Conservation (phyloP, 2,797 vertebrate species). For the Darevskia nairensis region DNA sequence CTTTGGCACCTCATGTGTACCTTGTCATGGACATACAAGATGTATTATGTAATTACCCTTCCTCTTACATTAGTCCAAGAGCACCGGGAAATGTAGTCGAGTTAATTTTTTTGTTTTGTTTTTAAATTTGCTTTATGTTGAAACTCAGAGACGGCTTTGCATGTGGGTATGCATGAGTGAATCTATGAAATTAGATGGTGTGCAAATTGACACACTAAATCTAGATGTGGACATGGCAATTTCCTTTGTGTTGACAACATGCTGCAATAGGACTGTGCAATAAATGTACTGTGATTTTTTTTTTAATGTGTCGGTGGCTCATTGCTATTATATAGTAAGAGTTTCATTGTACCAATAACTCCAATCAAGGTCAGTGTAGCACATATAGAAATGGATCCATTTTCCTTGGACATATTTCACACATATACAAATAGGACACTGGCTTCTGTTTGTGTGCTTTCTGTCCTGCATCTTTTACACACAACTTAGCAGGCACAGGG, state of each 20-base stretch:
- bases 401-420: neutral
- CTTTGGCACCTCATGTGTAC: conserved; percentile 31
- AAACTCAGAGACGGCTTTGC: conserved; percentile 53
- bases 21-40: conserved; percentile 60
- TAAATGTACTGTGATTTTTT: conserved; percentile 21
- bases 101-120: conserved; percentile 59
- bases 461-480: neutral
- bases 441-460: neutral
- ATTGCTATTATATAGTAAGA: neutral
- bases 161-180: conserved; percentile 55
- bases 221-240: conserved; percentile 59
- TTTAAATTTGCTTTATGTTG: conserved; percentile 66
- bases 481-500: neutral
- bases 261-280: conserved; percentile 55
- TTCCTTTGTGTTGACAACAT: conserved; percentile 68
- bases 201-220: conserved; percentile 70
- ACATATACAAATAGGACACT: neutral
- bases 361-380: neutral
- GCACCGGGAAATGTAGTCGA: conserved; percentile 66
- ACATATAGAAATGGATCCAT: neutral
- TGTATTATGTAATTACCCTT: conserved; percentile 65
- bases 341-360: neutral
- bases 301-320: neutral
- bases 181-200: conserved; percentile 64
- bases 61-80: conserved; percentile 58